Evolutionary conservation across 2,797 vertebrate species (phyloP).

Genomic region (Leptoclinus maculatus): DNA sequence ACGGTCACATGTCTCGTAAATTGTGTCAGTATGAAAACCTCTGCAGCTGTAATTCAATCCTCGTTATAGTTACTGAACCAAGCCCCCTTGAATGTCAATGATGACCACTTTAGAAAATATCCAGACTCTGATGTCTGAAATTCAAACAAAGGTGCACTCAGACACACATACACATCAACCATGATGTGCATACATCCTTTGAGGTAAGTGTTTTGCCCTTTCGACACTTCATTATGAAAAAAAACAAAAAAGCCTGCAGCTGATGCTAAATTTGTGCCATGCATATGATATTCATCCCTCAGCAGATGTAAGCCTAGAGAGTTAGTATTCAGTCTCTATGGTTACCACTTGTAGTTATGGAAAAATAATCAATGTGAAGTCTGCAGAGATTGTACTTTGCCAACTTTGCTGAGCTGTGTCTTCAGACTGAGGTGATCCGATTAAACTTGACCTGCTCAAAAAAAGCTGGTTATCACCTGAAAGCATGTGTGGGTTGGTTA

Average conservation of each 20-base stretch:
- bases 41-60: background rate
- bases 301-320: constrained; percentile 56
- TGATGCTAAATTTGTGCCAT: constrained; percentile 18
- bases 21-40: background rate
- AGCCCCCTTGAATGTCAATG: background rate
- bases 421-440: constrained; percentile 47
- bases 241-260: background rate
- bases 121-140: constrained; percentile 1
- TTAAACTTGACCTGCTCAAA: constrained; percentile 37
- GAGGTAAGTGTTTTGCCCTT: background rate
- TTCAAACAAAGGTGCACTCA: background rate
- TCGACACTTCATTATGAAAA: background rate
- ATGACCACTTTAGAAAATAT: background rate
- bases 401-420: constrained; percentile 23
- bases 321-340: constrained; percentile 71
- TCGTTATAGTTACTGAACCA: background rate
- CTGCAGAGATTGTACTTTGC: constrained; percentile 56
- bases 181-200: background rate
- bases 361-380: constrained; percentile 66
- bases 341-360: constrained; percentile 61
- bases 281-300: constrained; percentile 45
- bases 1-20: background rate
- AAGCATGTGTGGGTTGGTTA: background rate
- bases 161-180: background rate
- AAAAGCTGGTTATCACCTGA: constrained; percentile 12